Evolutionary conservation across 1,140 invertebrate genomes (phyloP).

Genomic region (Hycleus cichorii): DNA sequence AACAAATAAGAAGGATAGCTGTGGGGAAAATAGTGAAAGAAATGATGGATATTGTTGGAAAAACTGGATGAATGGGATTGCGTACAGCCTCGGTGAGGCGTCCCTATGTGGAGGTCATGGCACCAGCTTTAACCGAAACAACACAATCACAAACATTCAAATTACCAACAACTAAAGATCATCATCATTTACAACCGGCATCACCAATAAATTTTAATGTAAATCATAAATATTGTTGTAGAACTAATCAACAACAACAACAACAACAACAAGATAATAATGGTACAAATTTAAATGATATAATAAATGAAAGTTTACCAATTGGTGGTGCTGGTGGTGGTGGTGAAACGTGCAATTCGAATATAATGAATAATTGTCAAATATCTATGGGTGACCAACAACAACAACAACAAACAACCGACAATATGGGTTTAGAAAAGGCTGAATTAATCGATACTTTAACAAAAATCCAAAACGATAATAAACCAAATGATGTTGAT

Average conservation of each 20-base stretch:
- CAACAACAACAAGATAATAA: neutral
- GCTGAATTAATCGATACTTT: constrained; percentile 23
- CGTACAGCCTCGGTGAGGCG: constrained; percentile 49
- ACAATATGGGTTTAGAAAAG: constrained; percentile 49
- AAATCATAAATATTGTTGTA: constrained; percentile 41
- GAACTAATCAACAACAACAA: constrained; percentile 25
- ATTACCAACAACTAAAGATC: constrained; percentile 41
- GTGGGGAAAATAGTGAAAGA: neutral
- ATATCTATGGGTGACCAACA: constrained; percentile 48
- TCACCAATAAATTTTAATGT: constrained; percentile 28
- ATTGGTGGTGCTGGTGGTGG: constrained; percentile 29
- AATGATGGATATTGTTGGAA: constrained; percentile 15
- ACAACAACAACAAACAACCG: too few species aligned
- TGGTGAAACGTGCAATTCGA: too few species aligned
- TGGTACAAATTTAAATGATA: constrained; percentile 27
- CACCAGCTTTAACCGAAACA: constrained; percentile 62
- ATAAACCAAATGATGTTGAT: constrained; percentile 45
- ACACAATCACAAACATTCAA: constrained; percentile 53
- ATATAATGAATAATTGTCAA: too few species aligned
- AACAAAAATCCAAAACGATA: constrained; percentile 25
- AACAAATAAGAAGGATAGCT: neutral
- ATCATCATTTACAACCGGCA: constrained; percentile 30
- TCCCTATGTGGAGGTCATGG: constrained; percentile 61
- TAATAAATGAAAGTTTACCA: constrained; percentile 43
- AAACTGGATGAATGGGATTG: constrained; percentile 56